A percentile compares a stretch with the other conserved stretches of the same genome.
These are phyloP conservation scores for Raja brachyura DNA, from an alignment of 2,113 vertebrate species.

Conservation along the genomic window DNA sequence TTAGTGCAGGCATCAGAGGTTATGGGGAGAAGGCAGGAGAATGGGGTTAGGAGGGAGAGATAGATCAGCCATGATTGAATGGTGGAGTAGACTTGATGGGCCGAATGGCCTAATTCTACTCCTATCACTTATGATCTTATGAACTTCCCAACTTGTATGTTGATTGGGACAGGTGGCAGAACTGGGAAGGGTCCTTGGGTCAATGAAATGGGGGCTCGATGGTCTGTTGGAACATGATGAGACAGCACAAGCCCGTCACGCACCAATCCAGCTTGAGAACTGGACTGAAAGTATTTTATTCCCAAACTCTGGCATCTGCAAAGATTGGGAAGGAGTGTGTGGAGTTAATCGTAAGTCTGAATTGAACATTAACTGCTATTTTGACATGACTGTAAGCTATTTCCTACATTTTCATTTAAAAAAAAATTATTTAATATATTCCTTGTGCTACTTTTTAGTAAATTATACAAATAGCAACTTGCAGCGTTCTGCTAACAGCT, in stretches of 20 bases:
- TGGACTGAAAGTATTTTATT: background rate
- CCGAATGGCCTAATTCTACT: too few relatives aligned
- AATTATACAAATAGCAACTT: background rate
- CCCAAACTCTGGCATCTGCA: background rate
- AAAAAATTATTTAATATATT: background rate
- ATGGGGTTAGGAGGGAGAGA: too few relatives aligned
- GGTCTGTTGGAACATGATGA: too few relatives aligned
- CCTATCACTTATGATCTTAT: too few relatives aligned
- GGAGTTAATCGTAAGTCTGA: background rate
- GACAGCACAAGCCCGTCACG: too few relatives aligned
- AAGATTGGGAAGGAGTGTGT: too few relatives aligned
- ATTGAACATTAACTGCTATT: background rate
- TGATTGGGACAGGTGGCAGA: background rate
- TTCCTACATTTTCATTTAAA: background rate
- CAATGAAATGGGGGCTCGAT: background rate
- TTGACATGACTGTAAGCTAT: background rate
- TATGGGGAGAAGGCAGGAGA: too few relatives aligned
- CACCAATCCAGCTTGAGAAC: constrained; percentile 43
- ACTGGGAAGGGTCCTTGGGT: background rate
- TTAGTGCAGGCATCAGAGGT: too few relatives aligned
- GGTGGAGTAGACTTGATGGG: too few relatives aligned
- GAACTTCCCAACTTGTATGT: background rate
- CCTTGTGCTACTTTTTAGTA: background rate
- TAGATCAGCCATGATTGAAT: too few relatives aligned
- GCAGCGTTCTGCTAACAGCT: background rate